These are phyloP conservation scores for Clarias macrocephalus DNA, from an alignment of 2,113 vertebrate genomes.

Conservation along the genomic window DNA sequence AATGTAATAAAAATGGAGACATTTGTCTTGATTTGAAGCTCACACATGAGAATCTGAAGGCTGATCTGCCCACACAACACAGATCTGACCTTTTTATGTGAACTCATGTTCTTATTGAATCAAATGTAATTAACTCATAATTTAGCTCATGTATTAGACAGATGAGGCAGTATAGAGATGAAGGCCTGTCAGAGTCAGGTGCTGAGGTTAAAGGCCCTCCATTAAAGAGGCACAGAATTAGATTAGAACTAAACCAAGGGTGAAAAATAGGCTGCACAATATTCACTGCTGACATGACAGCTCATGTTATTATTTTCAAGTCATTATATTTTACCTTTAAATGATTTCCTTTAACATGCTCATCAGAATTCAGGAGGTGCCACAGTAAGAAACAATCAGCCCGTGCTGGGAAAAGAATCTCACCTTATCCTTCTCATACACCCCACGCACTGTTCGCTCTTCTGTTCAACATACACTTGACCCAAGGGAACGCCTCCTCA, in stretches of 20 bases:
- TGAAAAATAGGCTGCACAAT: constrained; percentile 32
- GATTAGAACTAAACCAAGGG: constrained; percentile 45
- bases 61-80: not conserved
- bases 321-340: constrained; percentile 52
- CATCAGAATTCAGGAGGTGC: constrained; percentile 39
- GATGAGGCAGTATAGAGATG: not conserved
- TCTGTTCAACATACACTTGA: not conserved
- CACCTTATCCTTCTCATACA: not conserved
- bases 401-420: not conserved
- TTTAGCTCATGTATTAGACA: not conserved
- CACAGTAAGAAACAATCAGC: constrained; percentile 1
- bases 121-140: constrained; percentile 26
- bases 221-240: constrained; percentile 36
- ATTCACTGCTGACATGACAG: constrained; percentile 41
- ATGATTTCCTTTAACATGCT: constrained; percentile 43
- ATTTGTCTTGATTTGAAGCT: not conserved
- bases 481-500: not conserved
- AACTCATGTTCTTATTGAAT: constrained; percentile 21
- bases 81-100: constrained; percentile 9
- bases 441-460: not conserved
- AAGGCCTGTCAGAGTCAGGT: constrained; percentile 3
- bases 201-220: constrained; percentile 35
- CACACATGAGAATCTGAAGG: not conserved
- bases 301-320: constrained; percentile 49
- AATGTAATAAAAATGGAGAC: not conserved